phyloP scores from a whole-genome alignment of 1,140 invertebrate genomes.

The Brachystomella parvula region DNA sequence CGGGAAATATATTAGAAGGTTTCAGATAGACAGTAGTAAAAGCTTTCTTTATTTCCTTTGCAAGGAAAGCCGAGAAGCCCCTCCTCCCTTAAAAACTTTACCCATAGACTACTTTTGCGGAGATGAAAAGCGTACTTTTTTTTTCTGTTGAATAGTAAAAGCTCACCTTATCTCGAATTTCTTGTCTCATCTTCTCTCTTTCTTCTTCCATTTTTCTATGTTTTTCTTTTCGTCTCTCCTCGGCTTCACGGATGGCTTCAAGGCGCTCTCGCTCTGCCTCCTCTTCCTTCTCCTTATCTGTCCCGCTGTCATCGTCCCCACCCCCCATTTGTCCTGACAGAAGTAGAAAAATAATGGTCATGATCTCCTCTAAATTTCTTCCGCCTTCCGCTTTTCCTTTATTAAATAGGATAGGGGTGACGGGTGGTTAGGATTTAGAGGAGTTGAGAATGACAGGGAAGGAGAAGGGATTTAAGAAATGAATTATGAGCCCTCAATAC shows the following conservation, averaged over 20 bases:
- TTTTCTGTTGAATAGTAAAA: neutral
- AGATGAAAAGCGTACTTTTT: neutral
- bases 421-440: no score
- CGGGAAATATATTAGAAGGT: no score
- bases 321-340: slow-evolving; percentile 74
- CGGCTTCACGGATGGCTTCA: slow-evolving; percentile 85
- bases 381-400: neutral
- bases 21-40: no score
- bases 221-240: slow-evolving; percentile 90
- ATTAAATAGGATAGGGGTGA: no score
- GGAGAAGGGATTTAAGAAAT: no score
- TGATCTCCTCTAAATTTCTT: neutral
- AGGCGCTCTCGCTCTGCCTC: slow-evolving; percentile 87
- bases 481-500: no score
- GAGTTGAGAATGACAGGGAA: no score
- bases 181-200: slow-evolving; percentile 93
- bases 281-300: slow-evolving; percentile 88
- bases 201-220: slow-evolving; percentile 98
- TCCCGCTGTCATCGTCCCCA: slow-evolving; percentile 76
- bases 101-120: neutral
- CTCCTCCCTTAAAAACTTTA: no score
- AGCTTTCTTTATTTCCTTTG: no score
- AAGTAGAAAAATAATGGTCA: neutral
- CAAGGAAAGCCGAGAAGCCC: no score
- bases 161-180: slow-evolving; percentile 95